These are phyloP conservation scores for Pheucticus melanocephalus DNA, from an alignment of 2,113 vertebrate genomes.

Conservation along the genomic window DNA sequence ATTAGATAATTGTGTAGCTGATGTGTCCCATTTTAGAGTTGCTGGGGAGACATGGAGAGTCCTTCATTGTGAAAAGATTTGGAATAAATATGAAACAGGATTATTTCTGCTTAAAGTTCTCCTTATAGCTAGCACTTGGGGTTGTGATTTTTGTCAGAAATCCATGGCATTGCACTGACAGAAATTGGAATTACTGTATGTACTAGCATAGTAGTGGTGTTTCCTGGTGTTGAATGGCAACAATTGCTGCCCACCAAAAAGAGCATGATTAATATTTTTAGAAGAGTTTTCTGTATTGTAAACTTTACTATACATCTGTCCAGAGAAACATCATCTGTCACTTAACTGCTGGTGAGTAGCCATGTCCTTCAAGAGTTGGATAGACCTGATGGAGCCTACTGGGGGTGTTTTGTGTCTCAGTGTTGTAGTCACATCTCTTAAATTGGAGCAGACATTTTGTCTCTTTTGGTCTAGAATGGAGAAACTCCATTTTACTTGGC, in stretches of 20 bases:
- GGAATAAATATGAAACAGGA: not conserved
- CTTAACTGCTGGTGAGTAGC: not conserved
- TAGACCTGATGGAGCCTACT: not conserved
- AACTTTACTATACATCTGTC: not conserved
- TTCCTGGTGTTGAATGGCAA: not conserved
- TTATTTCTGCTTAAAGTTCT: not conserved
- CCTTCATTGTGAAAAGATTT: not conserved
- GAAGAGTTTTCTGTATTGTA: not conserved
- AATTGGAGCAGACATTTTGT: not conserved
- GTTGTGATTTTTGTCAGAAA: not conserved
- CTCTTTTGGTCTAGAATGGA: slow-evolving; percentile 72
- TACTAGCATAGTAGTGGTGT: not conserved
- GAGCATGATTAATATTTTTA: not conserved
- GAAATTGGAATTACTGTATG: not conserved
- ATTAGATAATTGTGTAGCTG: not conserved
- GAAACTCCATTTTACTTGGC: slow-evolving; percentile 86
- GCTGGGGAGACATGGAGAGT: not conserved
- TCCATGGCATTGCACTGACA: not conserved
- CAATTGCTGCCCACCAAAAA: not conserved
- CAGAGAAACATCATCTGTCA: not conserved
- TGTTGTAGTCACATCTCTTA: not conserved
- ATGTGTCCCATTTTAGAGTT: not conserved
- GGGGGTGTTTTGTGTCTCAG: not conserved
- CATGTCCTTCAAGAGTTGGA: not conserved
- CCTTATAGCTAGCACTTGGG: not conserved